Base-by-base conservation (phyloP, 2,888 invertebrate species). In the Meandrusa payeni region DNA sequence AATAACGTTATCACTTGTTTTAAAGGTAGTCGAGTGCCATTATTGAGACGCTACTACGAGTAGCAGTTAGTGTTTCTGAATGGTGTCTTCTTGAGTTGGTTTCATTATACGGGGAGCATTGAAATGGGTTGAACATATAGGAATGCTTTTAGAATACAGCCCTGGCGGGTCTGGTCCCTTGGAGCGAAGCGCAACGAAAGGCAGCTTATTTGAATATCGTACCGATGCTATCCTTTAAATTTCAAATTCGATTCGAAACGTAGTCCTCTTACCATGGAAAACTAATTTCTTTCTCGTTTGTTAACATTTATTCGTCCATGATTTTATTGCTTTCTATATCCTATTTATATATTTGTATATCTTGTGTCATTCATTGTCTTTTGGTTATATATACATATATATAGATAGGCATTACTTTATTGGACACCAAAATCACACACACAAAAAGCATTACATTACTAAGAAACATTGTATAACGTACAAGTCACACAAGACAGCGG, bases 81-180 rank as follows among this genome's bases (percentile, higher is more conserved):
- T 66, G 54, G 57, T 60, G 61, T 64, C 64, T 66, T 52, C 45
- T 40, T 32, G 59, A 57, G 59, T 59, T 52, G 54, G 52, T 50
- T 61, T 61, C 61, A 72, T 71, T 67, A 67, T 69, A 58, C 64
- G 57, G 51, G 54, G 60, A 57, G 56, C 54, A 56, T 54, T 47
- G 59, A 64, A 60, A 59, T 57, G 63, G 55, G 60, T 62, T 67
- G 61, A 60, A 61, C 66, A 73, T 69, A 74, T 66, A 66, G 57
- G 58, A 64, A 65, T 58, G 70, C 69, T 69, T 72, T 71, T 63
- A 70, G 59, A 55, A 60, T 59, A 52, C 54, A 50, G 51, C 48
- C 51, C 54, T 56, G 52, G n/a, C 45, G 54, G 59, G 59, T 45
- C 55, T 45, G 50, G 50, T 52, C 20, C 20, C 19, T 51, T 54